Conservation (phyloP, 2,797 vertebrate species). For the Pipistrellus kuhlii region DNA sequence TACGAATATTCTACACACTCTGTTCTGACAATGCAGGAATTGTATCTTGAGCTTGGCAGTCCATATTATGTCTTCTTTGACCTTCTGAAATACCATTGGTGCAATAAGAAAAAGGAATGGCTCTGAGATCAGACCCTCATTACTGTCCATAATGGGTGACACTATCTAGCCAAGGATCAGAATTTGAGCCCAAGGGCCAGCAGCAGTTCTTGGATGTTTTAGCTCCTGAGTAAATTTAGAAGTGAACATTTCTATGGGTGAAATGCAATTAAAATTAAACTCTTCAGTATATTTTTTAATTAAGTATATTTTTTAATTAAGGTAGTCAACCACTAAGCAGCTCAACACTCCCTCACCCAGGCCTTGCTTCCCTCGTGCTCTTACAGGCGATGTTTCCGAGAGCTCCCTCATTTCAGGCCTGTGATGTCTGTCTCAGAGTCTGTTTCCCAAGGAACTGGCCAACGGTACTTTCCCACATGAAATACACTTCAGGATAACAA, state of each 20-base stretch:
- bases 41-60: neutral
- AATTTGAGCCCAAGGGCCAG: neutral
- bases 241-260: neutral
- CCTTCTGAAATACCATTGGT: neutral
- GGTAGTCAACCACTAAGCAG: neutral
- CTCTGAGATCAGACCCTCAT: neutral
- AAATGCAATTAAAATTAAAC: neutral
- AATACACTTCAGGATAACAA: neutral
- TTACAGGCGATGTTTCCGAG: neutral
- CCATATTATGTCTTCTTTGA: neutral
- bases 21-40: conserved; percentile 43
- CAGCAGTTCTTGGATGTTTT: neutral
- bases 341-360: neutral
- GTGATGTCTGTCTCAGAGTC: neutral
- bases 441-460: neutral
- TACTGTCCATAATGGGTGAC: neutral
- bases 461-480: neutral
- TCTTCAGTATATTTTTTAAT: neutral
- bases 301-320: conserved; percentile 18
- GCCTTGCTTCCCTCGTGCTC: neutral
- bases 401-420: neutral
- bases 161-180: neutral
- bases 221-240: conserved; percentile 2
- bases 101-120: neutral
- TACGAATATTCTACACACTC: neutral